Conservation (phyloP, 2,113 vertebrate genomes). For the Chlorodrepanis virens region DNA sequence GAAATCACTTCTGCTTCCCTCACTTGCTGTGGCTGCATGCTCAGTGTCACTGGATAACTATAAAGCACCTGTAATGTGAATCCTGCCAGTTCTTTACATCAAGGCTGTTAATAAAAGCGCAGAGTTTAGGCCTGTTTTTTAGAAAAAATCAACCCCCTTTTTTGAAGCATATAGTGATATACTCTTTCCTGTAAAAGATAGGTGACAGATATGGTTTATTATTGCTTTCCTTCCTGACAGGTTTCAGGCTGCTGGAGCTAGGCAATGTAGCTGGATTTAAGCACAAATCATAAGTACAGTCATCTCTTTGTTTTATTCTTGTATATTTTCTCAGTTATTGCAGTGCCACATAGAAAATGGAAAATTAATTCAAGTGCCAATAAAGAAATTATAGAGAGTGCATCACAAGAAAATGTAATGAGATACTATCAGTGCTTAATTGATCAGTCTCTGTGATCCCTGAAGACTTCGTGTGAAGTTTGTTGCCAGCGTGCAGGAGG, state of each 20-base stretch:
- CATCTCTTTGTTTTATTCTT: not conserved
- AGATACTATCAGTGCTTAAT: not conserved
- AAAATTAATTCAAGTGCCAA: not conserved
- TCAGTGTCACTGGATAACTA: not conserved
- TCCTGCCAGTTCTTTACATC: not conserved
- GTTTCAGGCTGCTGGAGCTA: not conserved
- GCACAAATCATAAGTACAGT: not conserved
- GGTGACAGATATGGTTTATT: not conserved
- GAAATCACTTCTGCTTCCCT: not conserved
- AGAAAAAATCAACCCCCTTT: not conserved
- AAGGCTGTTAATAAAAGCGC: not conserved
- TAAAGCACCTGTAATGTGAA: not conserved
- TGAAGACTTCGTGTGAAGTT: not conserved
- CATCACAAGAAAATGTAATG: not conserved
- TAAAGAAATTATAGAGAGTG: not conserved
- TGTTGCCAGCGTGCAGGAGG: not conserved
- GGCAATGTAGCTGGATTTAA: not conserved
- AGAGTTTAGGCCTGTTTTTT: not conserved
- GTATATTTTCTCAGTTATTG: not conserved
- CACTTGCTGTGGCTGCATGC: not conserved
- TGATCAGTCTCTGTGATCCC: not conserved
- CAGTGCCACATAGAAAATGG: not conserved
- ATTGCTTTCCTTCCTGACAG: not conserved
- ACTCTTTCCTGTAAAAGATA: not conserved
- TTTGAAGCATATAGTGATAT: not conserved